These are phyloP conservation scores for Siniperca obscura DNA, from an alignment of 2,797 vertebrate genomes.

Conservation along the genomic window DNA sequence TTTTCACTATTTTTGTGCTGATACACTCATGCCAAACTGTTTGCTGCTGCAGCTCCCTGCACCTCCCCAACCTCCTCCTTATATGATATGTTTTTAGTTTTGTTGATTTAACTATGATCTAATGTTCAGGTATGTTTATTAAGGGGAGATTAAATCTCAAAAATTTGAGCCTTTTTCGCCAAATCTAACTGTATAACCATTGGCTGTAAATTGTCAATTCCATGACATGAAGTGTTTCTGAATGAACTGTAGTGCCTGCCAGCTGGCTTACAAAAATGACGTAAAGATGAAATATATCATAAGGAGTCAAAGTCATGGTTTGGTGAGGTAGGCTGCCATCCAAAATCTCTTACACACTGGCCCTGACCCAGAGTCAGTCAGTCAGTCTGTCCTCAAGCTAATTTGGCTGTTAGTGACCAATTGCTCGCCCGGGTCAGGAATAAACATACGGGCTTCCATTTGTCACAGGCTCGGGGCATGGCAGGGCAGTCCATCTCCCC, in stretches of 20 bases:
- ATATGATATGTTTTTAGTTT: background rate
- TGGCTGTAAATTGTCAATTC: background rate
- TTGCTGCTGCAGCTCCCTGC: background rate
- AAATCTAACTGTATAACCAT: background rate
- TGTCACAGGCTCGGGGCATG: constrained; percentile 5
- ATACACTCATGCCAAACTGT: background rate
- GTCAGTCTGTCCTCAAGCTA: constrained; percentile 20
- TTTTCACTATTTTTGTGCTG: background rate
- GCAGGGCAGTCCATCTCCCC: constrained; percentile 34
- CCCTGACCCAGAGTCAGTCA: constrained; percentile 13
- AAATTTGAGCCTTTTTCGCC: background rate
- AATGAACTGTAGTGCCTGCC: background rate
- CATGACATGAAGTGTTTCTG: background rate
- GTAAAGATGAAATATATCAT: background rate
- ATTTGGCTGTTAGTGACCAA: constrained; percentile 38
- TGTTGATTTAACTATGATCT: background rate
- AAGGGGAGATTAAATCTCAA: background rate
- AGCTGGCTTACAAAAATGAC: background rate
- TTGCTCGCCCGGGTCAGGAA: constrained; percentile 2
- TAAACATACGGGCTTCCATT: constrained; percentile 37
- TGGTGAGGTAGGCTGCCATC: background rate
- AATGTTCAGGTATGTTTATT: background rate
- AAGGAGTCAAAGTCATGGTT: background rate
- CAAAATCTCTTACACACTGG: background rate
- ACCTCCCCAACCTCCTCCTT: background rate